These are phyloP conservation scores for Phalacrocorax aristotelis DNA, from an alignment of 2,113 vertebrate species.

Conservation along the genomic window DNA sequence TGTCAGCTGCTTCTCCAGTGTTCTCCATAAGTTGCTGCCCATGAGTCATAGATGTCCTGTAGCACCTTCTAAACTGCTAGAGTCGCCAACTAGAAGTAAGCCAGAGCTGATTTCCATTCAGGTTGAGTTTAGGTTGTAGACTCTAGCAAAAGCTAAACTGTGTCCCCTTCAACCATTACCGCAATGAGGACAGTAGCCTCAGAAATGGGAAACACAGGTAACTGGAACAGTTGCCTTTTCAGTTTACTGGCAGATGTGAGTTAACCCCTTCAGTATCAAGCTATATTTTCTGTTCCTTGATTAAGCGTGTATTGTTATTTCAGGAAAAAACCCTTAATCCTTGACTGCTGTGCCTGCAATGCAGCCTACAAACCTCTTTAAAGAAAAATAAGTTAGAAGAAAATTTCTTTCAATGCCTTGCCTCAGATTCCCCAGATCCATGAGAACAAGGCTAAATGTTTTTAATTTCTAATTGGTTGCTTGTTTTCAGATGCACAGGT, in stretches of 20 bases:
- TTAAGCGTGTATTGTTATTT: neutral
- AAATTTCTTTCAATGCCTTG: neutral
- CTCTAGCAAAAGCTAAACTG: neutral
- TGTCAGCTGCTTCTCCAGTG: neutral
- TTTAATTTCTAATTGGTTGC: neutral
- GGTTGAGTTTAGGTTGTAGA: neutral
- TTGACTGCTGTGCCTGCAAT: neutral
- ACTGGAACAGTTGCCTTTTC: neutral
- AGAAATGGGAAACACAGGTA: neutral
- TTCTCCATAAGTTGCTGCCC: neutral
- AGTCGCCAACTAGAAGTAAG: neutral
- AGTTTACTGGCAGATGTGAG: neutral
- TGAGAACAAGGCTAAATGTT: neutral
- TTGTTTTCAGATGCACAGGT: neutral
- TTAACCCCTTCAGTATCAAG: neutral
- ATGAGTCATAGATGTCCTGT: neutral
- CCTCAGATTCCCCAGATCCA: neutral
- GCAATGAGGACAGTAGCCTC: neutral
- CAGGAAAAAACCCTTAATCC: neutral
- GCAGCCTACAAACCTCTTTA: neutral
- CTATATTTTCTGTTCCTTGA: neutral
- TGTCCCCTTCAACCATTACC: neutral
- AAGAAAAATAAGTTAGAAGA: neutral
- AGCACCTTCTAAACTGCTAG: neutral
- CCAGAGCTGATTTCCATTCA: neutral